Conservation (phyloP, 2,797 vertebrate genomes). For the Acanthurus leucopareius region DNA sequence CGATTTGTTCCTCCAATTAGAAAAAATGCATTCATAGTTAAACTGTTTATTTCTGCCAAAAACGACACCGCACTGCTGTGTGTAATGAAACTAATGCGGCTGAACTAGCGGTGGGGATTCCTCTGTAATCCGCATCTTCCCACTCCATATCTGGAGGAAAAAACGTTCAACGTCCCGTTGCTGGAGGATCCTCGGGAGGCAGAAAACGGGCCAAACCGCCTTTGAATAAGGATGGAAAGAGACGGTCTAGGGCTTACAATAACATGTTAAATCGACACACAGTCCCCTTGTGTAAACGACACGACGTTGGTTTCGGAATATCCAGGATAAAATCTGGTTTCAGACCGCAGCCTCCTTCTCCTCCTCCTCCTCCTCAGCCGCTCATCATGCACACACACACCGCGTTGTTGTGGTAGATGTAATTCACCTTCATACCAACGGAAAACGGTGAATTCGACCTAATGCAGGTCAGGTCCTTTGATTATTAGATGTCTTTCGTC, state of each 20-base stretch:
- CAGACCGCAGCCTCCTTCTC: slow-evolving; percentile 76
- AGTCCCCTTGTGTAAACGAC: slow-evolving; percentile 43
- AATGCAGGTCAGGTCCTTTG: not conserved
- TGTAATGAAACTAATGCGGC: slow-evolving; percentile 42
- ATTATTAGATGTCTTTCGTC: slow-evolving; percentile 30
- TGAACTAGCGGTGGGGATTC: slow-evolving; percentile 74
- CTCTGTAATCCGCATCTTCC: slow-evolving; percentile 89
- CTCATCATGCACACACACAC: slow-evolving; percentile 72
- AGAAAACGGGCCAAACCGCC: slow-evolving; percentile 24
- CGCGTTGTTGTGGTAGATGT: slow-evolving; percentile 72
- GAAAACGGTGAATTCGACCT: slow-evolving; percentile 7
- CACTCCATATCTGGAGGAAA: slow-evolving; percentile 89
- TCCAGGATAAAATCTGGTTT: slow-evolving; percentile 75
- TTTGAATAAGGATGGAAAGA: slow-evolving; percentile 19
- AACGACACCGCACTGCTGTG: slow-evolving; percentile 57
- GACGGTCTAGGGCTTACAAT: not conserved
- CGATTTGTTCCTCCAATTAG: slow-evolving; percentile 50
- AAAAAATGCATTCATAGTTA: slow-evolving; percentile 58
- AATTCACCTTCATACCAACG: slow-evolving; percentile 55
- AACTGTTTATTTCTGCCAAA: slow-evolving; percentile 70
- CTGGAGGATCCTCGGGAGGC: slow-evolving; percentile 59
- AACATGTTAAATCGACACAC: slow-evolving; percentile 50
- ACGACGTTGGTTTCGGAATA: slow-evolving; percentile 76
- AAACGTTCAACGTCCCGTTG: slow-evolving; percentile 64
- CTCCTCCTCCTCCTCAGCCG: slow-evolving; percentile 71